Evolutionary conservation across 1,140 invertebrate genomes (phyloP).

Genomic region (Magallana angulata): DNA sequence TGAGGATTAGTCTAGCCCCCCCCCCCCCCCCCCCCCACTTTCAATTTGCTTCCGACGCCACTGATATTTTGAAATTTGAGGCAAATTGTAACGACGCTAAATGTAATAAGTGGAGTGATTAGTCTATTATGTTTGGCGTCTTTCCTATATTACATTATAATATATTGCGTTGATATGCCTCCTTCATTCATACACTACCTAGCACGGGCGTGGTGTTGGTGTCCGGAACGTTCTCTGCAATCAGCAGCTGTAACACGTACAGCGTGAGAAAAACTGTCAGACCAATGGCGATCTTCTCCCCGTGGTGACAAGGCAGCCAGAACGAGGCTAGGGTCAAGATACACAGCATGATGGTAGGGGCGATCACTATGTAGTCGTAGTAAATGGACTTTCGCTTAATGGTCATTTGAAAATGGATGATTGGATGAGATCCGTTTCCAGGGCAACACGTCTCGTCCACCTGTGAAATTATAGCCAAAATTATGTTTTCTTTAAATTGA

Average conservation of each 20-base stretch:
- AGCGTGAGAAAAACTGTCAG: slow-evolving; percentile 78
- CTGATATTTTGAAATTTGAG: too few relatives aligned
- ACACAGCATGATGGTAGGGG: slow-evolving; percentile 77
- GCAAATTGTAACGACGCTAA: too few relatives aligned
- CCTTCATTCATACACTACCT: slow-evolving; percentile 60
- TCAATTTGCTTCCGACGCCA: too few relatives aligned
- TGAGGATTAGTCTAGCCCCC: too few relatives aligned
- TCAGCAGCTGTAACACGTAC: slow-evolving; percentile 77
- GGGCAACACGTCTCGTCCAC: slow-evolving; percentile 70
- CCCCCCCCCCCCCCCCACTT: too few relatives aligned
- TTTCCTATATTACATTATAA: background rate
- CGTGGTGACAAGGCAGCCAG: slow-evolving; percentile 76
- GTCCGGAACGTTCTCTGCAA: slow-evolving; percentile 79
- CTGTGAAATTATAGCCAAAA: slow-evolving; percentile 2
- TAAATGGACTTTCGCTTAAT: slow-evolving; percentile 75
- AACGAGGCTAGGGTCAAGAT: slow-evolving; percentile 77
- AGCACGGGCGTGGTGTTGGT: slow-evolving; percentile 78
- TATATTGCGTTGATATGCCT: slow-evolving; percentile 7
- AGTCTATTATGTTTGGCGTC: too few relatives aligned
- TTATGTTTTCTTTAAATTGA: background rate
- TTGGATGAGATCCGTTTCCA: slow-evolving; percentile 69
- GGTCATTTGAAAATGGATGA: slow-evolving; percentile 68
- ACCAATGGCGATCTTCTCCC: slow-evolving; percentile 78
- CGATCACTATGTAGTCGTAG: slow-evolving; percentile 78
- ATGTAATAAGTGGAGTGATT: too few relatives aligned